These are phyloP conservation scores for Achlya flavicornis DNA, from an alignment of 2,888 invertebrate genomes.

Conservation along the genomic window DNA sequence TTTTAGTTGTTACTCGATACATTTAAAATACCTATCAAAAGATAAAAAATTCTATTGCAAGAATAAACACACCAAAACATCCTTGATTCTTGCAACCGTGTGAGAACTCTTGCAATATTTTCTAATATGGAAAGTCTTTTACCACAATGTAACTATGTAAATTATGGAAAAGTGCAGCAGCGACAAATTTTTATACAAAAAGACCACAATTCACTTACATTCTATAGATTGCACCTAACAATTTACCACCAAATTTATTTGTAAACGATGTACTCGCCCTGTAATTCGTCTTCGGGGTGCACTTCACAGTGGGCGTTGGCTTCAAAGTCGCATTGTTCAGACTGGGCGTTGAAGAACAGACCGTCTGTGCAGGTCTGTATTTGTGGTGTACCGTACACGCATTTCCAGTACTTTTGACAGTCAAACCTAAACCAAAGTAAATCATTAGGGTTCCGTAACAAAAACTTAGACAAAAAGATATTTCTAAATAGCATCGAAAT, in stretches of 20 bases:
- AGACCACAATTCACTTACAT: background rate
- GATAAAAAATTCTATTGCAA: no score
- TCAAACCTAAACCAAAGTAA: conserved; percentile 54
- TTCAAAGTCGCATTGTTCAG: conserved; percentile 73
- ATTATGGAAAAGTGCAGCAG: no score
- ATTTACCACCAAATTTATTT: conserved; percentile 35
- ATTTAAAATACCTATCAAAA: no score
- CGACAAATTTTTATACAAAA: background rate
- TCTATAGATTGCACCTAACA: conserved; percentile 3
- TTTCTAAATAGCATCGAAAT: no score
- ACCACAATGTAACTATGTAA: no score
- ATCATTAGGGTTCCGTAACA: background rate
- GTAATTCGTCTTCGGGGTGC: conserved; percentile 55
- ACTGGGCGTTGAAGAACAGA: conserved; percentile 66
- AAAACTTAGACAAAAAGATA: background rate
- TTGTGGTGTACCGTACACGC: conserved; percentile 55
- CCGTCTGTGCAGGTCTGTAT: conserved; percentile 67
- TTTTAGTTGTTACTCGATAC: no score
- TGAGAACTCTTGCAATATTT: no score
- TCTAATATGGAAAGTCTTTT: no score
- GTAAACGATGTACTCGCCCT: conserved; percentile 67
- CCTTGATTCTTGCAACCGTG: background rate
- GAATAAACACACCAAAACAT: no score
- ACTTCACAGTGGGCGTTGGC: conserved; percentile 63
- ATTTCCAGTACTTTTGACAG: conserved; percentile 75